Evolutionary conservation across 1,140 invertebrate species (phyloP), one percentile per base, ranked within the genome.

Genomic region (Wiebesia pumilae): DNA sequence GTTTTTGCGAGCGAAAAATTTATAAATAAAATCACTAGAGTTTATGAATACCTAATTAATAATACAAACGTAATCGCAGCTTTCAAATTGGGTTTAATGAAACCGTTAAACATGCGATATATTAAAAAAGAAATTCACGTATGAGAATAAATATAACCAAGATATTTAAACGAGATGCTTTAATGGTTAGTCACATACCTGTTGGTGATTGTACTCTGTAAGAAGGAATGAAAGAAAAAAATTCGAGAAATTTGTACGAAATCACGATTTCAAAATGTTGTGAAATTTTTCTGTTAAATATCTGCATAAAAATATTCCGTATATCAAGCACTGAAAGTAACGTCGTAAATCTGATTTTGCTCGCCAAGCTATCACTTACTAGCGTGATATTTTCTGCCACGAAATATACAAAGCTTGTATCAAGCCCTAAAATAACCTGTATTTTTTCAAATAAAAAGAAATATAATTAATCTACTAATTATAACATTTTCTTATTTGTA

Each of bases 281-380:
- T n/a, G 83, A 65, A 78, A 67, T 78, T 67, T 69, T 47, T 77
- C n/a, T 67, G 33, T 78, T 47, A 65, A 38, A 78, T 51, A 84
- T 77, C 51, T 51, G 27, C 82, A 77, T 84, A 43, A 84, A 84
- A 84, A 84, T 84, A 16, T 58, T 14, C 35, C 47, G 33, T 30
- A 40, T 62, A 75, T 75, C 69, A 83, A n/a, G 9, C 4, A 47
- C 38, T 51, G 47, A 79, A 58, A 81, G 35, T 81, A 75, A 84
- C 73, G 73, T 67, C 69, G 54, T 83, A 84, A 84, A 84, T 84
- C 0, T 33, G 7, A 67, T 71, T n/a, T 24, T 33, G 35, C 4
- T 19, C n/a, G 24, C 40, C 12, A 47, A 47, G 24, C 38, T 77
- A 77, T 33, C n/a, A 21, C 30, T 79, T 79, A 54, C 80, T 78